Percentiles rank a stretch among this genome's conserved stretches.
These are phyloP conservation scores for Megaptera novaeangliae DNA, from an alignment of 2,113 vertebrate species.

Conservation along the genomic window DNA sequence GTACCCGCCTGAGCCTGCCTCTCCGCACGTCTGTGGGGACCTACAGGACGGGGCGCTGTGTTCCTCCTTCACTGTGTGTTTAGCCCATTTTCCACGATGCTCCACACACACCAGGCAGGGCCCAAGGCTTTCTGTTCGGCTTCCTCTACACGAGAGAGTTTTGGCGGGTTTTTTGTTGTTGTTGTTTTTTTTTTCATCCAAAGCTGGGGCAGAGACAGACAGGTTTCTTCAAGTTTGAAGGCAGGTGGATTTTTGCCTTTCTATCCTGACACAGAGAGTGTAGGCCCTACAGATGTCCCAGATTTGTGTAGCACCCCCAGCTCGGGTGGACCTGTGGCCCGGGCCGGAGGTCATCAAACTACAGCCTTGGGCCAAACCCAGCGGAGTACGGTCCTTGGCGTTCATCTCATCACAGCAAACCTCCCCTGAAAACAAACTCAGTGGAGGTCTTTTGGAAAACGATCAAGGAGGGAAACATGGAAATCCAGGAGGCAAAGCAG, in stretches of 20 bases:
- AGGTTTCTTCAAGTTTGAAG: neutral
- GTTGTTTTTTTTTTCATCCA: neutral
- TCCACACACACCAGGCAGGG: neutral
- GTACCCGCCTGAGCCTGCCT: neutral
- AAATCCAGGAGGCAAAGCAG: neutral
- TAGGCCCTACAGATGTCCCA: neutral
- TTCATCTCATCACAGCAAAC: neutral
- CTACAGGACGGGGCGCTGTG: neutral
- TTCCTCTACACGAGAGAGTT: neutral
- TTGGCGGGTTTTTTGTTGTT: no score
- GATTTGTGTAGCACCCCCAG: rapidly evolving
- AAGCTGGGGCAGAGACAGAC: neutral
- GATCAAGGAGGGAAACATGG: neutral
- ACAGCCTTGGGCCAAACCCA: neutral
- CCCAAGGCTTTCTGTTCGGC: neutral
- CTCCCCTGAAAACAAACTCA: neutral
- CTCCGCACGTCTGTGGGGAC: neutral
- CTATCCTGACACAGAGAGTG: no score
- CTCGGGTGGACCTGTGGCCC: neutral
- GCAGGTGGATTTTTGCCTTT: neutral
- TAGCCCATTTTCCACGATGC: neutral
- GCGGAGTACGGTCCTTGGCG: neutral
- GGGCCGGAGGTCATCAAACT: no score
- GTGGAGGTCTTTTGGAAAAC: neutral
- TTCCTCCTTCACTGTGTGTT: neutral